These are phyloP conservation scores for Poecilobothrus nobilitatus DNA, from an alignment of 2,888 invertebrate species.

Conservation along the genomic window DNA sequence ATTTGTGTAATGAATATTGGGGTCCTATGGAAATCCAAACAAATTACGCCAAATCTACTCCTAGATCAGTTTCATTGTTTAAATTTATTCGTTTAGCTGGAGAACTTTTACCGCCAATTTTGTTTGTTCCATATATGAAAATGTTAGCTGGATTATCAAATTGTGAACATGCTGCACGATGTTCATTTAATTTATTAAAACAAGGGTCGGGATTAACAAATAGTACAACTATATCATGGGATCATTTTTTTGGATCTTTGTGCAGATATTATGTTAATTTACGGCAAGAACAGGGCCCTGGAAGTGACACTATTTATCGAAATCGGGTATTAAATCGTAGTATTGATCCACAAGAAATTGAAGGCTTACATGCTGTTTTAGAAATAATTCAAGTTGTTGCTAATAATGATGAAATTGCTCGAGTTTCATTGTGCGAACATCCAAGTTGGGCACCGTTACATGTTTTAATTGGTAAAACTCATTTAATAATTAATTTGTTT, in stretches of 20 bases:
- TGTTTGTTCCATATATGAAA: conserved; percentile 78
- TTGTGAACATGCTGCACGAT: conserved; percentile 64
- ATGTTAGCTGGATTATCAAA: conserved; percentile 78
- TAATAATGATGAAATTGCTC: conserved; percentile 67
- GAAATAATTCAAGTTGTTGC: conserved; percentile 70
- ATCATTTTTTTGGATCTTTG: conserved; percentile 76
- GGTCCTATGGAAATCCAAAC: conserved; percentile 33
- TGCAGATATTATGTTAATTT: conserved; percentile 62
- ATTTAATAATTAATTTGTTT: neutral
- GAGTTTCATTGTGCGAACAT: conserved; percentile 77
- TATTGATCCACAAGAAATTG: conserved; percentile 72
- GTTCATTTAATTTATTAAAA: conserved; percentile 69
- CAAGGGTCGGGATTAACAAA: conserved; percentile 50
- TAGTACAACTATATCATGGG: conserved; percentile 62
- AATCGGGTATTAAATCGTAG: conserved; percentile 49
- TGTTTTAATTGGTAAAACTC: conserved; percentile 56
- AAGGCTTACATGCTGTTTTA: conserved; percentile 76
- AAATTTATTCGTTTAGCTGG: conserved; percentile 87
- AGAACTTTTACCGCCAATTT: conserved; percentile 70
- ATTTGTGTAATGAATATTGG: conserved; percentile 78
- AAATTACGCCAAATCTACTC: conserved; percentile 39
- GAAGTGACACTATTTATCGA: conserved; percentile 57
- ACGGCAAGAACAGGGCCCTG: conserved; percentile 59
- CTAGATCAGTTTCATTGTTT: conserved; percentile 69
- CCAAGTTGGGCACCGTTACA: conserved; percentile 79